Percentiles rank a stretch among this genome's conserved stretches.
These are phyloP conservation scores for Apogon hyalosoma DNA, from an alignment of 2,797 vertebrate species.

Conservation along the genomic window DNA sequence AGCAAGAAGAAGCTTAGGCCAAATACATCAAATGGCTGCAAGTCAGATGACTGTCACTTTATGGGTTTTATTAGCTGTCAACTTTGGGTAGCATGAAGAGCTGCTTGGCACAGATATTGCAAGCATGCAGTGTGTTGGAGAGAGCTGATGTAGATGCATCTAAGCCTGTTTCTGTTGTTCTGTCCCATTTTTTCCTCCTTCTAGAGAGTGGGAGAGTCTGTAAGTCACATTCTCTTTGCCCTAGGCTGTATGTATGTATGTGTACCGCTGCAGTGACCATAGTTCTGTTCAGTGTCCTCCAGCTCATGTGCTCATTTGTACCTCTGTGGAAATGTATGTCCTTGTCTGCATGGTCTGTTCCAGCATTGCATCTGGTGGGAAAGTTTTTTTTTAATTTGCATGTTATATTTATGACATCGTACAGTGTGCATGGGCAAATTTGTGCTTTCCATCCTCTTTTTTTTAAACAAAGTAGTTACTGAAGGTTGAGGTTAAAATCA, in stretches of 20 bases:
- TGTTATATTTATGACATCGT: slow-evolving; percentile 31
- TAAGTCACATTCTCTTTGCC: slow-evolving; percentile 90
- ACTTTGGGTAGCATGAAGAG: slow-evolving; percentile 10
- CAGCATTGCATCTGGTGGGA: slow-evolving; percentile 30
- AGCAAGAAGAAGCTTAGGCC: neutral
- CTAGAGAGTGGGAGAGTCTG: slow-evolving; percentile 98
- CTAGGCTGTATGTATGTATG: slow-evolving; percentile 59
- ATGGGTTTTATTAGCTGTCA: slow-evolving; percentile 2
- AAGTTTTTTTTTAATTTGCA: slow-evolving; percentile 45
- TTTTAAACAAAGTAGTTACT: neutral
- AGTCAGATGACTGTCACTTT: slow-evolving; percentile 3
- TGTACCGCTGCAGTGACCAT: slow-evolving; percentile 52
- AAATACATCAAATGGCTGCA: slow-evolving; percentile 17
- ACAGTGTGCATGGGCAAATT: slow-evolving; percentile 32
- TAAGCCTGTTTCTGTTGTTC: slow-evolving; percentile 87
- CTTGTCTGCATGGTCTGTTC: slow-evolving; percentile 35
- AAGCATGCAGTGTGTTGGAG: slow-evolving; percentile 55
- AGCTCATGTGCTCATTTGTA: slow-evolving; percentile 34
- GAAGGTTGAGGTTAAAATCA: neutral
- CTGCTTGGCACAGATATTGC: slow-evolving; percentile 35
- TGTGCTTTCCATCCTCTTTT: slow-evolving; percentile 60
- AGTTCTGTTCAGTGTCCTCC: slow-evolving; percentile 48
- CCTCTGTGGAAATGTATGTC: slow-evolving; percentile 8
- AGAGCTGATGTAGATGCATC: slow-evolving; percentile 67
- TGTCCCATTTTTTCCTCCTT: slow-evolving; percentile 85